Evolutionary conservation across 2,888 invertebrate species (phyloP).

Genomic region (Caenorhabditis sp.): DNA sequence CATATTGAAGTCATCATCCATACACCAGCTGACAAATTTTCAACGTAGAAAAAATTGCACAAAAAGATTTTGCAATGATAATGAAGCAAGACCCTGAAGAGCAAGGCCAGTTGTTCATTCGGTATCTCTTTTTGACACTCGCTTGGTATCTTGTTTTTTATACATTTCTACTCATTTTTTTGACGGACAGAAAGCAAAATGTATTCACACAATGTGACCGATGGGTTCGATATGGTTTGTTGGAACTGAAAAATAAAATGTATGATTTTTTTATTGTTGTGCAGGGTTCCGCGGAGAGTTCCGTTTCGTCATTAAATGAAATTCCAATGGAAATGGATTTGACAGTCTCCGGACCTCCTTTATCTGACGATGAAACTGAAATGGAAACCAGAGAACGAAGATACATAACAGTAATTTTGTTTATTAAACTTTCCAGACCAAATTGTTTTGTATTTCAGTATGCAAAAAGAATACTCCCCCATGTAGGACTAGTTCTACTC

Average conservation of each 20-base stretch:
- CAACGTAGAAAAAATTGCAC: background rate
- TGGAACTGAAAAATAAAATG: background rate
- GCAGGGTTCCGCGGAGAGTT: slow-evolving; percentile 55
- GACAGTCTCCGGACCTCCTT: slow-evolving; percentile 60
- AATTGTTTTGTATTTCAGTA: slow-evolving; percentile 43
- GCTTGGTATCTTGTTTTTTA: background rate
- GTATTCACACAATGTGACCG: slow-evolving; percentile 31
- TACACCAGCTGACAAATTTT: background rate
- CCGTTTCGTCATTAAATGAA: slow-evolving; percentile 53
- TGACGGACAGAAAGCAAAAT: background rate
- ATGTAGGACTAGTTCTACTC: slow-evolving; percentile 70
- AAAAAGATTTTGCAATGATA: background rate
- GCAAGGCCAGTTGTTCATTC: background rate
- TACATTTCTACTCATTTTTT: background rate
- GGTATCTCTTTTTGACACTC: background rate
- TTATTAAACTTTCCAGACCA: background rate
- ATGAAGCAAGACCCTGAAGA: background rate
- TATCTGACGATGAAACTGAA: slow-evolving; percentile 60
- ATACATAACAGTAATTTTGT: slow-evolving; percentile 39
- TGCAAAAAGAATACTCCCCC: slow-evolving; percentile 68
- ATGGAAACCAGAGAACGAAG: slow-evolving; percentile 49
- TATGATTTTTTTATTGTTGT: no score
- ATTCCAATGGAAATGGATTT: slow-evolving; percentile 67
- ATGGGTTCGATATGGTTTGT: slow-evolving; percentile 35
- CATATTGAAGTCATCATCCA: background rate